phyloP scores from a whole-genome alignment of 2,888 invertebrate species.

The Calephelis perditalis region DNA sequence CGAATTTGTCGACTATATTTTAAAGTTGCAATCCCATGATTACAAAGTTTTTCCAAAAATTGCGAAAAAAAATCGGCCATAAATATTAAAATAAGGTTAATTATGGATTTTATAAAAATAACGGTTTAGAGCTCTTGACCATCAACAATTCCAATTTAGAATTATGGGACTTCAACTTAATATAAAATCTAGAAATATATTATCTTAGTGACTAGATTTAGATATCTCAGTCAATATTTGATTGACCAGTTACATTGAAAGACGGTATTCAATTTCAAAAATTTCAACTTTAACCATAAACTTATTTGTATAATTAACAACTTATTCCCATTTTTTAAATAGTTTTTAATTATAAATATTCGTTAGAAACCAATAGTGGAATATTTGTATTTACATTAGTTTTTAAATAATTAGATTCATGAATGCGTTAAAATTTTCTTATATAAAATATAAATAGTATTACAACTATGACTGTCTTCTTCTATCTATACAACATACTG shows the following conservation, averaged over 20 bases:
- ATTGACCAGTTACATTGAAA: constrained; percentile 34
- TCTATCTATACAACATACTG: constrained; percentile 68
- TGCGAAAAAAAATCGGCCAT: too few relatives aligned
- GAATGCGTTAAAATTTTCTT: constrained; percentile 3
- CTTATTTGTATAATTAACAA: too few relatives aligned
- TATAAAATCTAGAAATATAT: constrained; percentile 14
- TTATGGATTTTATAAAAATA: too few relatives aligned
- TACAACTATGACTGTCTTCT: constrained; percentile 58
- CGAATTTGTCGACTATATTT: constrained; percentile 25
- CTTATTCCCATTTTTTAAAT: too few relatives aligned
- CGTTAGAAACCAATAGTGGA: too few relatives aligned
- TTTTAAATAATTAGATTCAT: neutral
- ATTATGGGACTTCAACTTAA: constrained; percentile 22
- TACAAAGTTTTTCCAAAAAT: neutral
- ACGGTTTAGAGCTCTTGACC: too few relatives aligned
- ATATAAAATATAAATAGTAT: constrained; percentile 8
- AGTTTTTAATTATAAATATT: too few relatives aligned
- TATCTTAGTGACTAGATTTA: constrained; percentile 45
- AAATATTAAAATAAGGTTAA: too few relatives aligned
- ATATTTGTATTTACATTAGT: neutral
- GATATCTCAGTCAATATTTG: constrained; percentile 40
- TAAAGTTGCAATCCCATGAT: constrained; percentile 13
- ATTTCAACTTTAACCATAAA: constrained; percentile 2
- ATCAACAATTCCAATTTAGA: constrained; percentile 12
- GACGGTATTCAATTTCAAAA: constrained; percentile 16